Percentiles rank a stretch among this genome's conserved stretches.
These are phyloP conservation scores for Parazoanthus darwini DNA, from an alignment of 92 coral and sea anemone species.

Conservation along the genomic window DNA sequence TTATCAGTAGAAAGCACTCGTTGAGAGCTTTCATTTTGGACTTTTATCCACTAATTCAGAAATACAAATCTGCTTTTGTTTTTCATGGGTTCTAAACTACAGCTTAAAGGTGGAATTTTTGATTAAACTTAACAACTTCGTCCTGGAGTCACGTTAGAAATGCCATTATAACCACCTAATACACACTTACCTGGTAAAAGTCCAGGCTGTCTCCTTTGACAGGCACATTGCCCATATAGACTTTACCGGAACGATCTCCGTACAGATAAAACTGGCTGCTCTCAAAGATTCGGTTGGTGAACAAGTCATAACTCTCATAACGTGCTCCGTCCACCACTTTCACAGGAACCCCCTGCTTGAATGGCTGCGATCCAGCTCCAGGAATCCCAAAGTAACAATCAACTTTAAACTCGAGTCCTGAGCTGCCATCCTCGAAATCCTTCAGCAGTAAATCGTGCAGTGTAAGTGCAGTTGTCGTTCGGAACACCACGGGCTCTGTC, in stretches of 20 bases:
- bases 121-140: too few relatives aligned
- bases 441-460: slow-evolving; percentile 48
- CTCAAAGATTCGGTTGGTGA: not conserved
- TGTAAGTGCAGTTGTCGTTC: slow-evolving; percentile 23
- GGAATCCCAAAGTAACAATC: slow-evolving; percentile 47
- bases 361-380: slow-evolving; percentile 16
- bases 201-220: slow-evolving; percentile 32
- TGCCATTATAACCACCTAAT: not conserved
- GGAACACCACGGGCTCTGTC: slow-evolving; percentile 35
- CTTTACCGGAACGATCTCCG: slow-evolving; percentile 42
- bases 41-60: too few relatives aligned
- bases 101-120: too few relatives aligned
- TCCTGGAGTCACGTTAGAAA: too few relatives aligned
- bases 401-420: slow-evolving; percentile 27
- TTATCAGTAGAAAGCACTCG: too few relatives aligned
- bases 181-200: slow-evolving; percentile 46
- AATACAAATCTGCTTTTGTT: too few relatives aligned
- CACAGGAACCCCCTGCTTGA: slow-evolving; percentile 34
- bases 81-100: too few relatives aligned
- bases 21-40: too few relatives aligned
- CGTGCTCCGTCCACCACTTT: slow-evolving; percentile 45
- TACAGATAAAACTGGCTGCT: slow-evolving; percentile 50
- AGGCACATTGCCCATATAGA: slow-evolving; percentile 34
- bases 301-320: slow-evolving; percentile 36
- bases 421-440: slow-evolving; percentile 40